Evolutionary conservation across 1,140 invertebrate genomes (phyloP).

Genomic region (Paracyclopina nana): DNA sequence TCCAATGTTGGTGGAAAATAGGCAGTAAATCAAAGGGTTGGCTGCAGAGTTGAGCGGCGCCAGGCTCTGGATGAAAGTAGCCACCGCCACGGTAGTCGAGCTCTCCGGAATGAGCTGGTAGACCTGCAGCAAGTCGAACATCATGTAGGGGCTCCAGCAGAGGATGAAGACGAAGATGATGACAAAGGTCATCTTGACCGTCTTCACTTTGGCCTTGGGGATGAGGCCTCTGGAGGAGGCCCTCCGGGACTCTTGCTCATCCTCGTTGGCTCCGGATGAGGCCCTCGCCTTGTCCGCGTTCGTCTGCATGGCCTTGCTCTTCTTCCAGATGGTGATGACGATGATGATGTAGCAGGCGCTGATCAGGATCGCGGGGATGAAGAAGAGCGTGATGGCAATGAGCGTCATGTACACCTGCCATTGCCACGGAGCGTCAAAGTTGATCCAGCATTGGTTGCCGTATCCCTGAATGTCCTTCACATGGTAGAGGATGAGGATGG

Average conservation of each 20-base stretch:
- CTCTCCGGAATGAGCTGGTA: slow-evolving; percentile 59
- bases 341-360: slow-evolving; percentile 75
- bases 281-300: neutral
- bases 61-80: slow-evolving; percentile 76
- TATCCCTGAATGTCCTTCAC: slow-evolving; percentile 32
- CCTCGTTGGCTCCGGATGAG: neutral
- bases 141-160: slow-evolving; percentile 87
- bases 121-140: slow-evolving; percentile 79
- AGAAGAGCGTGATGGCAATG: slow-evolving; percentile 58
- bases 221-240: slow-evolving; percentile 51
- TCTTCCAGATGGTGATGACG: slow-evolving; percentile 76
- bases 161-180: slow-evolving; percentile 86
- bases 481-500: slow-evolving; percentile 58
- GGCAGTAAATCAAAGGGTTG: slow-evolving; percentile 83
- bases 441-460: slow-evolving; percentile 66
- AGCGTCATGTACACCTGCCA: slow-evolving; percentile 79
- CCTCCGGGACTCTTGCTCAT: slow-evolving; percentile 25
- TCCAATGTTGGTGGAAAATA: slow-evolving; percentile 76
- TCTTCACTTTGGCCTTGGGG: slow-evolving; percentile 81
- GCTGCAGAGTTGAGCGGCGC: slow-evolving; percentile 80
- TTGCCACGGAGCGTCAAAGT: slow-evolving; percentile 43
- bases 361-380: slow-evolving; percentile 72
- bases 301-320: slow-evolving; percentile 29
- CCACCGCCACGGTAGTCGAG: slow-evolving; percentile 56
- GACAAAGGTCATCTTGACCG: slow-evolving; percentile 91